Base-by-base conservation (phyloP, 1,140 invertebrate species). In the Condylostylus longicornis region DNA sequence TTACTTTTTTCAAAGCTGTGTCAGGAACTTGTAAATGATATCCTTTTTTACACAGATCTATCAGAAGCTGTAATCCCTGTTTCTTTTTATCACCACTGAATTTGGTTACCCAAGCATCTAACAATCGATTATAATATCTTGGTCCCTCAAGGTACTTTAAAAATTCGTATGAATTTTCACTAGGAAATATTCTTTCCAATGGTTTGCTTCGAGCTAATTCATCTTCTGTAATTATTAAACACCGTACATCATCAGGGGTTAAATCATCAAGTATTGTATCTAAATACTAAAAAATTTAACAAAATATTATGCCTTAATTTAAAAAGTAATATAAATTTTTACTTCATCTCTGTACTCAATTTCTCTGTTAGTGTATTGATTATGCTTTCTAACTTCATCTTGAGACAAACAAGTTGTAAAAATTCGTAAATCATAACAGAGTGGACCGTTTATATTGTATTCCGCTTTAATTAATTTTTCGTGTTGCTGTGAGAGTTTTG, bases 41-140 rank as follows among this genome's bases (percentile, higher is more conserved):
- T 48, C 78, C 78, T 38, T 73, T 68, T 33, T 68, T 63, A 53
- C 83, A 87, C 17, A 82, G 62, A 38, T 68, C 67, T 44, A 73
- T 69, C 14, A 89, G 61, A 33, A 77, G 52, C 34, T 69, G 63
- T 43, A 86, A 72, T 2, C 79, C 74, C 38, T 68, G 53, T 10
- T 70, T 62, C 39, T 84, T 69, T n/a, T 46, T 45, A 50, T 79
- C 68, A 18, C 59, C 57, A 5, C 63, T 55, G 53, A 85, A 87
- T 43, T 74, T 72, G 7, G 64, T 58, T 63, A 93, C 86, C 90
- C 91, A 98, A 13, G 88, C 87, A 59, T 94, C 83, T 42, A 96
- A 69, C 25, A 98, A 66, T 27, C 89, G 69, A 63, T 96, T 96
- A 58, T 95, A 93, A 61, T 98, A 98, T 15, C 86, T 65, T 2